A percentile compares a stretch with the other conserved stretches of the same genome.
Conservation (phyloP, 2,113 vertebrate genomes). For the Zapornia atra region DNA sequence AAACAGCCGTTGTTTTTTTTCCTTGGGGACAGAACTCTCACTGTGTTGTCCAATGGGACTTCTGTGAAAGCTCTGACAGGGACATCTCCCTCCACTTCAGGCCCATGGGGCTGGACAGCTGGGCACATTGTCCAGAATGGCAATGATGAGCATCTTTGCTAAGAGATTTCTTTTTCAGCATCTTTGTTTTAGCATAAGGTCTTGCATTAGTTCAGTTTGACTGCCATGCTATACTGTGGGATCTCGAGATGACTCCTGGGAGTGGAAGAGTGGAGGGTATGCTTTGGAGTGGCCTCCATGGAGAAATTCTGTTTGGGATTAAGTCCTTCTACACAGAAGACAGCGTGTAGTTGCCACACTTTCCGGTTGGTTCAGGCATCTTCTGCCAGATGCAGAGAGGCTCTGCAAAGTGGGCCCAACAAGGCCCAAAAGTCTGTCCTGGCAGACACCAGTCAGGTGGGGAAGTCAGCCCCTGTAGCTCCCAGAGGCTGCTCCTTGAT, state of each 20-base stretch:
- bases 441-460: neutral
- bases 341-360: neutral
- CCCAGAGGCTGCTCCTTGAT: fast-evolving
- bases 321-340: neutral
- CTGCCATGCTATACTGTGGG: neutral
- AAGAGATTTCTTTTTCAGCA: neutral
- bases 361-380: neutral
- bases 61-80: neutral
- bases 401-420: neutral
- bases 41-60: neutral
- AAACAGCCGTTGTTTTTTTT: neutral
- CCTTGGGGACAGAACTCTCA: neutral
- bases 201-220: neutral
- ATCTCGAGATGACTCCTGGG: neutral
- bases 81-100: neutral
- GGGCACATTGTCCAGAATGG: neutral
- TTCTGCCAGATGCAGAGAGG: fast-evolving
- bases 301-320: neutral
- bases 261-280: neutral
- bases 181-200: neutral
- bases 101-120: neutral
- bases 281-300: neutral
- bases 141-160: neutral
- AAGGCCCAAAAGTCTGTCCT: neutral
- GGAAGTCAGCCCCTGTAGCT: neutral